Base-by-base conservation (phyloP, 2,113 vertebrate species). In the Serilophus lunatus region DNA sequence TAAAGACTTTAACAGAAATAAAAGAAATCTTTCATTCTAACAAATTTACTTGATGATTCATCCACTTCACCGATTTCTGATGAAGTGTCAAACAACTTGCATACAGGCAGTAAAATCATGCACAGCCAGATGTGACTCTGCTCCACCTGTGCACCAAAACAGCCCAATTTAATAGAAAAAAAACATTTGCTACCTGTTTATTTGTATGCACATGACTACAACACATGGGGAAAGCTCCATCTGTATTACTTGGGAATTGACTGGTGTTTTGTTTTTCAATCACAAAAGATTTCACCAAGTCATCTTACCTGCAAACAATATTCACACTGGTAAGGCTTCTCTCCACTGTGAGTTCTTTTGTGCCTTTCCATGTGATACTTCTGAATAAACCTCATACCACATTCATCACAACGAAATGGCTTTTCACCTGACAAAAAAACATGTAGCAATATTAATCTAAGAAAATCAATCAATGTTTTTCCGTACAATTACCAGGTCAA, bases 321-420 rank as follows among this genome's bases (percentile, higher is more conserved):
- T 98, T 99, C 99, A 98, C 99, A 99, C 87, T 99, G 99, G 96
- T 99, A 99, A 65, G 99, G 99, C 95, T 99, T 99, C 96, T 99
- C 99, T 95, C 99, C 99, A 93, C 99, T 99, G 88, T 99, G 99
- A 71, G 99, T 99, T 96, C 99, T 98, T 98, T 99, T 99, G 98
- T 99, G 99, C 97, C 99, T 98, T 98, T 99, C 99, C 99, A 99
- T 99, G 95, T 99, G 99, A 93, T 99, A 99, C 95, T 99, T 99
- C 97, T 99, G 99, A 97, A 99, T 99, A 97, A 99, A 99, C 95
- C 99, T 98, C 99, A 99, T 99, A 91, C 99, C 99, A 97, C 99
- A 99, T 95, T 99, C 99, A 95, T 99, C 99, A 94, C 99, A 99
- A 93, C 98, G 99, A 98, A 99, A 99, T 95, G 99, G 99, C 95